These are phyloP conservation scores for Pseudolaguvia tuberculata DNA, from an alignment of 2,113 vertebrate genomes.

Conservation along the genomic window DNA sequence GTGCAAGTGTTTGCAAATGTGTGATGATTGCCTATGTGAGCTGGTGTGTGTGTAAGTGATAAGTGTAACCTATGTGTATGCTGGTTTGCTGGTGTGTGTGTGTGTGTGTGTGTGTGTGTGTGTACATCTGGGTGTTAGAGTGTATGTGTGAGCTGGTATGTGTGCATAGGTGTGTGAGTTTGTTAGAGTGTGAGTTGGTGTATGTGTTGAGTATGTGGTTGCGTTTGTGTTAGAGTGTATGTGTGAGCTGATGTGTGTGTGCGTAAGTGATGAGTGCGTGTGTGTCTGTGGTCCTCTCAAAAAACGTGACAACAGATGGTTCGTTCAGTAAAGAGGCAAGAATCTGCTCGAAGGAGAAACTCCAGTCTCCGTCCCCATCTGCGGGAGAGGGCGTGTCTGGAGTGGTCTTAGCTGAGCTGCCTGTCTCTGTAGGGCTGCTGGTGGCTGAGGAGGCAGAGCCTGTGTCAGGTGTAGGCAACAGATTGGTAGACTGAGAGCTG, in stretches of 20 bases:
- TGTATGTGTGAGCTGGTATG: conserved; percentile 68
- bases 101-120: not conserved
- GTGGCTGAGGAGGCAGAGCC: conserved; percentile 39
- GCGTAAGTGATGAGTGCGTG: conserved; percentile 74
- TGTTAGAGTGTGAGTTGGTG: not conserved
- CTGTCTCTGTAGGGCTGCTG: conserved; percentile 45
- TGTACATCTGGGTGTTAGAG: conserved; percentile 62
- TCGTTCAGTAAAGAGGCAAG: conserved; percentile 92
- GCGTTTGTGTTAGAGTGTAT: not conserved
- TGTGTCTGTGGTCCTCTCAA: conserved; percentile 80
- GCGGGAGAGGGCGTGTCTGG: conserved; percentile 42
- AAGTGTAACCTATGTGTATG: too few species aligned
- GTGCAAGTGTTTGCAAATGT: too few species aligned
- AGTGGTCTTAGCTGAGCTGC: conserved; percentile 43
- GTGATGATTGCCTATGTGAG: too few species aligned
- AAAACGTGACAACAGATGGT: conserved; percentile 83
- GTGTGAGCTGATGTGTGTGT: conserved; percentile 77
- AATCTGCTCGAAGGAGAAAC: conserved; percentile 94
- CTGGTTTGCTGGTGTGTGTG: too few species aligned
- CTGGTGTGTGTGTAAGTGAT: too few species aligned
- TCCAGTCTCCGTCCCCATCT: conserved; percentile 75
- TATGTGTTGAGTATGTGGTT: not conserved
- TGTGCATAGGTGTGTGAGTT: conserved; percentile 63
- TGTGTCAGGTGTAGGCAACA: conserved; percentile 10
- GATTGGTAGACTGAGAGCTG: conserved; percentile 30